Evolutionary conservation across 2,113 vertebrate genomes (phyloP), one percentile per base, ranked within the genome.

Genomic region (Chamaetylas fuelleborni): DNA sequence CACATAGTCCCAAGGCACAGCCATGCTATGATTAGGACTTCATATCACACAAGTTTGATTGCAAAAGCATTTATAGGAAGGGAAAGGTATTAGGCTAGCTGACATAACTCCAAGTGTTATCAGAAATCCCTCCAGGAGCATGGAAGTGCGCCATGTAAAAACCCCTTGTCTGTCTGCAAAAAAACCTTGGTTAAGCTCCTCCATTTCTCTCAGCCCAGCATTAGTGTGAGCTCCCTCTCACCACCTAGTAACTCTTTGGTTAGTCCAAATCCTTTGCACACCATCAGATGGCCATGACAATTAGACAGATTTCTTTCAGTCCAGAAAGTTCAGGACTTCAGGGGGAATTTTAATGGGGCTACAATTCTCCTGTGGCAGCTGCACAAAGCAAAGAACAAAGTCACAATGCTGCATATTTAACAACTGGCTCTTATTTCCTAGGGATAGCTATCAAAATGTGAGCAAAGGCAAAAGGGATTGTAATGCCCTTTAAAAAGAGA

Each of bases 371-470:
- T 40, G 57, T 82, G 64, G 73, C 69, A 95, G 69, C 96, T 84
- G 56, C 38, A 93, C 74, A 91, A 93, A 79, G 91, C 65, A 86
- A 90, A 96, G 84, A 92, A 92, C 81, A 95, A 79, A 97, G 69
- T 79, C 86, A 78, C 65, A 87, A 48, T 38, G 43, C 70, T 9
- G 53, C 67, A 34, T 90, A 89, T 78, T 86, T 88, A 91, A 93
- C 72, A 95, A 79, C 74, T 71, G 89, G 40, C n/a, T 94, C 53
- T 93, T 70, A 62, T 70, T 90, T 94, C 86, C 94, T n/a, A 88
- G 77, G 80, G 82, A 66, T 71, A 93, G 43, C 42, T 88, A 92
- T 80, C 67, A 92, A 88, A 94, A 90, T 67, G 71, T 62, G 65
- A 93, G 42, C 80, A 83, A 84, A 94, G 80, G 76, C 38, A 93